phyloP scores from a whole-genome alignment of 2,888 invertebrate species.

The Hemithea aestivaria region DNA sequence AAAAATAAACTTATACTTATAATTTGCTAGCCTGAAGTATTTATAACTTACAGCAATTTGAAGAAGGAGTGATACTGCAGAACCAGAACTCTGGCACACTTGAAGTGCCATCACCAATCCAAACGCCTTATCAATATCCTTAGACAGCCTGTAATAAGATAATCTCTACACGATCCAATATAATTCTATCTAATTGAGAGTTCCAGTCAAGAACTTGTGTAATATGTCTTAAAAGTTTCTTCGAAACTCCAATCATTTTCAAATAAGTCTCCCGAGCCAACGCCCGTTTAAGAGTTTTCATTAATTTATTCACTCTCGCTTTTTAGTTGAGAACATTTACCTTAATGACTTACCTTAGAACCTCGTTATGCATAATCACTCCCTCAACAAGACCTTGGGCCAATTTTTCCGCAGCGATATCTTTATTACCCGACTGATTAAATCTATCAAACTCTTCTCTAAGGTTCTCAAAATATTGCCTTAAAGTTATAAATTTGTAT shows the following conservation, averaged over 20 bases:
- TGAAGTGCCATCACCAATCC: slow-evolving; percentile 62
- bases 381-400: slow-evolving; percentile 53
- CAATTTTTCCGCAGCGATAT: slow-evolving; percentile 43
- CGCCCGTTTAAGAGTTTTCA: not conserved
- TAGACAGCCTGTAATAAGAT: slow-evolving; percentile 46
- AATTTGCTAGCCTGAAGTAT: too few relatives aligned
- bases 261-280: slow-evolving; percentile 1
- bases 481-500: slow-evolving; percentile 64
- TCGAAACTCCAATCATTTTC: slow-evolving; percentile 4
- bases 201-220: not conserved
- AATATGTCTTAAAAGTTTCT: not conserved
- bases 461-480: slow-evolving; percentile 54
- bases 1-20: too few relatives aligned
- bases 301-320: slow-evolving; percentile 12
- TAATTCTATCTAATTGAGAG: not conserved
- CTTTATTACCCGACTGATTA: slow-evolving; percentile 31
- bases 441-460: slow-evolving; percentile 41
- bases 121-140: slow-evolving; percentile 60
- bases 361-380: slow-evolving; percentile 57
- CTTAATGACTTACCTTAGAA: slow-evolving; percentile 46
- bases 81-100: slow-evolving; percentile 56
- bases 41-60: slow-evolving; percentile 43
- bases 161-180: not conserved
- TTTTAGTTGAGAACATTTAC: slow-evolving; percentile 6
- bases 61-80: slow-evolving; percentile 48